Conservation (phyloP, 2,888 invertebrate species). For the Philereme transversata region DNA sequence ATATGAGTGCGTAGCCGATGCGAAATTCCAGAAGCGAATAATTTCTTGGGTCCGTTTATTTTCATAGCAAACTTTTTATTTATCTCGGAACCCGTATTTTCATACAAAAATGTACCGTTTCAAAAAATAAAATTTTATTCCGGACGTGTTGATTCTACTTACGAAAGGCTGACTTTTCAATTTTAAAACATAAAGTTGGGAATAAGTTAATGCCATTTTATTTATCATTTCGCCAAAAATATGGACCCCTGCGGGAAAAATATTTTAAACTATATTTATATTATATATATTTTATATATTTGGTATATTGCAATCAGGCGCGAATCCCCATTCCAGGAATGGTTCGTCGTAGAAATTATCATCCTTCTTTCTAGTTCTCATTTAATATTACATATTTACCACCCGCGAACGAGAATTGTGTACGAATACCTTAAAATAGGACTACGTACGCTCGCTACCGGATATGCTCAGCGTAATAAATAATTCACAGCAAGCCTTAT, state of each 20-base stretch:
- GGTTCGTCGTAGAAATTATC: no score
- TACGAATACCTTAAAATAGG: constrained; percentile 60
- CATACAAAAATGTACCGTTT: not conserved
- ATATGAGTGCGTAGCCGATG: no score
- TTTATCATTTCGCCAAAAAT: not conserved
- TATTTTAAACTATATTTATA: not conserved
- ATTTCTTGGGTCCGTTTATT: no score
- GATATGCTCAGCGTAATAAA: constrained; percentile 60
- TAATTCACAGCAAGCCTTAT: constrained; percentile 70
- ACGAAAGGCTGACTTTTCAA: not conserved
- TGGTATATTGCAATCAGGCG: no score
- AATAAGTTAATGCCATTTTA: not conserved
- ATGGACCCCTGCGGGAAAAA: not conserved
- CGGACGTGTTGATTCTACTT: not conserved
- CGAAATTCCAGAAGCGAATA: no score
- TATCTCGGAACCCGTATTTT: no score
- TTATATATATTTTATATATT: no score
- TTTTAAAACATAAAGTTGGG: not conserved
- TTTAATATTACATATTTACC: constrained; percentile 48
- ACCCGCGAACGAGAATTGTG: constrained; percentile 47
- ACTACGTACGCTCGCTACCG: constrained; percentile 60
- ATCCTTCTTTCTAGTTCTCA: no score
- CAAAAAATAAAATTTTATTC: not conserved
- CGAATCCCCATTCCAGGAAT: no score
- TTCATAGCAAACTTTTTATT: no score